Evolutionary conservation across 2,113 vertebrate species (phyloP).

Genomic region (Corythornis madagascariensis): DNA sequence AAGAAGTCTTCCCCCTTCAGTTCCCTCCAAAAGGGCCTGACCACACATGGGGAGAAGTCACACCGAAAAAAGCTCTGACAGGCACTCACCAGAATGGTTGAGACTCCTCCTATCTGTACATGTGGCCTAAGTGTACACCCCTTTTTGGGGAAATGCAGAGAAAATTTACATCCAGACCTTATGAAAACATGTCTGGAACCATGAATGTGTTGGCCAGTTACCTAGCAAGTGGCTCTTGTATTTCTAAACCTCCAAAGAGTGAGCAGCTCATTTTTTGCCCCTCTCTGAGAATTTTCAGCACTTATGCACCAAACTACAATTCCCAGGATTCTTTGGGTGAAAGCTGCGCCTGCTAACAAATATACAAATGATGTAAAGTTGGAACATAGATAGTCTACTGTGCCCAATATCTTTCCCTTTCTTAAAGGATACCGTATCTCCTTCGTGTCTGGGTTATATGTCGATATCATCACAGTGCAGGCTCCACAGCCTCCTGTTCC

Average conservation of each 20-base stretch:
- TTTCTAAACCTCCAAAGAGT: constrained; percentile 3
- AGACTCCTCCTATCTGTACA: not conserved
- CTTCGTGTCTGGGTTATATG: too few relatives aligned
- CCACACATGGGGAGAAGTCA: not conserved
- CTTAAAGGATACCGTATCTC: too few relatives aligned
- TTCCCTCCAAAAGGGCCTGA: not conserved
- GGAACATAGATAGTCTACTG: too few relatives aligned
- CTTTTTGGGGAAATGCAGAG: not conserved
- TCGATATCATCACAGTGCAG: too few relatives aligned
- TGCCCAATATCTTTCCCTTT: too few relatives aligned
- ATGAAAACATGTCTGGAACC: not conserved
- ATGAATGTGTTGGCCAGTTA: fast-evolving
- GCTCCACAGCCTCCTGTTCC: too few relatives aligned
- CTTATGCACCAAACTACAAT: too few relatives aligned
- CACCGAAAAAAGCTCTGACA: not conserved
- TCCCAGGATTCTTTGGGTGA: too few relatives aligned
- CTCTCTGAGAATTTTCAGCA: too few relatives aligned
- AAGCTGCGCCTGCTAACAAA: too few relatives aligned
- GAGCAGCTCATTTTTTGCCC: too few relatives aligned
- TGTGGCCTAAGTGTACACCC: not conserved
- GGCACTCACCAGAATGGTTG: not conserved
- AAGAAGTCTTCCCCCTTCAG: not conserved
- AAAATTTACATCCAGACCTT: not conserved
- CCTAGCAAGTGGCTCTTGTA: not conserved
- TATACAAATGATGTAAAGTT: too few relatives aligned